Evolutionary conservation across 2,113 vertebrate genomes (phyloP), one percentile per base, ranked within the genome.

Genomic region (Tapirus terrestris): DNA sequence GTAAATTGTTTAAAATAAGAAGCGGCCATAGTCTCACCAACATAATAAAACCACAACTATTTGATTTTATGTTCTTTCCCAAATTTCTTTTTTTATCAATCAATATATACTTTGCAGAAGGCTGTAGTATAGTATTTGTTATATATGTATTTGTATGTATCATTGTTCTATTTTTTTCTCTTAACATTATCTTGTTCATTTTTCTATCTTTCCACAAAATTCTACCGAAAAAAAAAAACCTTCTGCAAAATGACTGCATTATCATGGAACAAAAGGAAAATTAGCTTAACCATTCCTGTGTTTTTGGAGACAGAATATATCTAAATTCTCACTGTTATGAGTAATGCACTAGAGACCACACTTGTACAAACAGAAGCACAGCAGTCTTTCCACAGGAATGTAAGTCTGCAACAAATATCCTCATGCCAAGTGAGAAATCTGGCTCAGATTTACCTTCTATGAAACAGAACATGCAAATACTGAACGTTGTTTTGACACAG

Each of bases 1-100:
- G 67, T 58, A 91, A 95, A 80, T 84, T 89, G 63, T 86, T 95
- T 79, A 67, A 96, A 94, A 93, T 96, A 58, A 86, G 53, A 91
- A 82, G n/a, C 8, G 65, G 53, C 51, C 43, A 56, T n/a, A 31
- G 53, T 45, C 58, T 31, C 10, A 72, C 17, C 48, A 60, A 58
- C 77, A 77, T 39, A 56, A 86, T 88, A 84, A 81, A 92, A 67
- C 21, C n/a, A 23, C 31, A 86, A 23, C 39, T 76, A 88, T 43
- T 84, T 58, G 91, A 90, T 72, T 53, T 92, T 84, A 21, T 5
- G 39, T 43, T 39, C 6, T 56, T 91, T 77, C 27, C 27, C 33
- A 93, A 88, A 72, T n/a, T 91, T 36, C 21, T 23, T 77, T 88
- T 43, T 79, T 3, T 11, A 58, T 81, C 45, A 75, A 56, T 43